These are phyloP conservation scores for Drosophila ercepeae DNA, from an alignment of 1,140 invertebrate genomes.

Conservation along the genomic window DNA sequence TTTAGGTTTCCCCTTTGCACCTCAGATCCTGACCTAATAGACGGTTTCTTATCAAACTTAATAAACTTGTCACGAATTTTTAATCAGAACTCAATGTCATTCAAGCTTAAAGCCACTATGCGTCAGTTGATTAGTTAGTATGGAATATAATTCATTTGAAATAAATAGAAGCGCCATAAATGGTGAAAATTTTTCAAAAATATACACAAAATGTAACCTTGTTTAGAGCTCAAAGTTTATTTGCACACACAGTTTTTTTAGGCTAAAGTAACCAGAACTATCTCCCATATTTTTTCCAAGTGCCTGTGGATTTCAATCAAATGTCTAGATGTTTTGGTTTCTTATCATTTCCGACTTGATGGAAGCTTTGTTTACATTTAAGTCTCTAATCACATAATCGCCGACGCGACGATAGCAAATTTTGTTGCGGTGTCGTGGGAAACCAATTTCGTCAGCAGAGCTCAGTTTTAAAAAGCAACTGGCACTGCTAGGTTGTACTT, in stretches of 20 bases:
- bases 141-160: background rate
- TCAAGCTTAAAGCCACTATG: background rate
- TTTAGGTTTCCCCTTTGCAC: background rate
- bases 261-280: too few species aligned
- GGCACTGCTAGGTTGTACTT: background rate
- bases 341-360: conserved; percentile 2
- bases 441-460: background rate
- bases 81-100: background rate
- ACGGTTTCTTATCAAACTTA: background rate
- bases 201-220: too few species aligned
- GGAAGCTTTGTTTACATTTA: conserved; percentile 25
- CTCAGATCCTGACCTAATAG: background rate
- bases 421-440: conserved; percentile 14
- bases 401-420: conserved; percentile 7
- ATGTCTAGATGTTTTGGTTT: background rate
- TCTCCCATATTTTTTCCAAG: background rate
- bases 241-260: too few species aligned
- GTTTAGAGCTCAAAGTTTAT: too few species aligned
- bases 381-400: conserved; percentile 27
- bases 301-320: background rate
- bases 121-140: background rate
- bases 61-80: background rate
- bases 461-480: conserved; percentile 10
- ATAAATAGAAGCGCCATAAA: too few species aligned
- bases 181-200: too few species aligned